Evolutionary conservation across 2,113 vertebrate species (phyloP).

Genomic region (Enhydra lutris): DNA sequence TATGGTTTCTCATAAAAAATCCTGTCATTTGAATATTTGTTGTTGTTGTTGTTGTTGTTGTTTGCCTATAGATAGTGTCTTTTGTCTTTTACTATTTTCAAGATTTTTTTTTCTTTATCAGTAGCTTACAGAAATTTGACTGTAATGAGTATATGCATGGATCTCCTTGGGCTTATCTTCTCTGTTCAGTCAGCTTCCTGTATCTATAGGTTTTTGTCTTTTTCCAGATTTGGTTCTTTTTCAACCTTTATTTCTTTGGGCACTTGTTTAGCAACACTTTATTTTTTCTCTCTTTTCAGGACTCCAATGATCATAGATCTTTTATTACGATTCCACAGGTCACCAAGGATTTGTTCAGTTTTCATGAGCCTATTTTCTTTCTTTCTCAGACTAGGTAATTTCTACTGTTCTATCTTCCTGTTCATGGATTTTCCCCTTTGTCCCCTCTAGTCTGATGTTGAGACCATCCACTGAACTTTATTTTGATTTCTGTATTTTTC

Average conservation of each 20-base stretch:
- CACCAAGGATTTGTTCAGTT: background rate
- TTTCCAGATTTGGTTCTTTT: background rate
- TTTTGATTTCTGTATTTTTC: constrained; percentile 19
- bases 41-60: background rate
- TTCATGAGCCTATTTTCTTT: background rate
- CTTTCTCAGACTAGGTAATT: background rate
- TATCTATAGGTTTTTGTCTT: background rate
- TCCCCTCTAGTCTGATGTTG: background rate
- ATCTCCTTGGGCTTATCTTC: background rate
- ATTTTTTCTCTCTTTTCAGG: background rate
- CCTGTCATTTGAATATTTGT: background rate
- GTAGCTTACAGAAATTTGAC: background rate
- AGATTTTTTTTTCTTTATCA: background rate
- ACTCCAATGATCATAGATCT: background rate
- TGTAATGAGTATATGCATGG: background rate
- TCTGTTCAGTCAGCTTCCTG: background rate
- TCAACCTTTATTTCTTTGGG: background rate
- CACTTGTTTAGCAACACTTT: background rate
- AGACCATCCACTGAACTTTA: background rate
- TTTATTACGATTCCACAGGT: background rate
- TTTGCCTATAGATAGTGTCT: background rate
- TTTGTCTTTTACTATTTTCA: constrained; percentile 14
- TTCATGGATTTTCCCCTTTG: background rate
- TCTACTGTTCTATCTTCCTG: background rate
- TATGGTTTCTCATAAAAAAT: background rate